Evolutionary conservation across 2,888 invertebrate genomes (phyloP), one percentile per base, ranked within the genome.

Genomic region (Ceratothoa steindachneri): DNA sequence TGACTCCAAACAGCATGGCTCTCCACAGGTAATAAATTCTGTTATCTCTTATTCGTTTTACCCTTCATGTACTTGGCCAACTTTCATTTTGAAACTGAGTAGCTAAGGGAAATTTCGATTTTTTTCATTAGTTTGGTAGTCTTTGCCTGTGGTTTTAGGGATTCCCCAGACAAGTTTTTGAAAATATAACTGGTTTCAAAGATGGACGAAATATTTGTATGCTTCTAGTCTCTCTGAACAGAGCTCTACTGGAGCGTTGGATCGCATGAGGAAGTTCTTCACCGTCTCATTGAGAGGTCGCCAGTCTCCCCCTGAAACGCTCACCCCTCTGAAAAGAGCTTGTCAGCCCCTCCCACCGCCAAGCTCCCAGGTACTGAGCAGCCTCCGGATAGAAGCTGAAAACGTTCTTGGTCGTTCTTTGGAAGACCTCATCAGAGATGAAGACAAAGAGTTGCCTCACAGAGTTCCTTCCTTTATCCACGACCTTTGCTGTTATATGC

Each of bases 391-490:
- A 29, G 74, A 71, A 22, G 71, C 69, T 30, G 73, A 74, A 73
- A 71, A 67, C 12, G 71, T 77, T 52, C 77, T 77, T 27, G 77
- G 77, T 4, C 65, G 71, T 22, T 69, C 73, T 2, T 30, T 77
- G 31, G 73, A 77, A 28, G 74, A 71, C 55, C 69, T 73, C 9
- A 69, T 74, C 30, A 71, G 71, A 5, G 66, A 69, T 27, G 69
- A 73, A 41, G 55, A 60, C 24, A 77, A 30, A 24, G 27, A 60
- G 12, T 24, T 12, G 22, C 53, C 67, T 3, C 77, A 77, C n/a
- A 74, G 77, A 41, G 74, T 77, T 52, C 77, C 77, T 30, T 31
- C 71, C 30, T 71, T 77, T 29, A 71, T 77, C 15, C 73, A 77
- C 66, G 71, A 70, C 9, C 73, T 77, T 27, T 77, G 77, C 67